phyloP scores from a whole-genome alignment of 2,797 vertebrate genomes.

The Cichlasoma orientale region DNA sequence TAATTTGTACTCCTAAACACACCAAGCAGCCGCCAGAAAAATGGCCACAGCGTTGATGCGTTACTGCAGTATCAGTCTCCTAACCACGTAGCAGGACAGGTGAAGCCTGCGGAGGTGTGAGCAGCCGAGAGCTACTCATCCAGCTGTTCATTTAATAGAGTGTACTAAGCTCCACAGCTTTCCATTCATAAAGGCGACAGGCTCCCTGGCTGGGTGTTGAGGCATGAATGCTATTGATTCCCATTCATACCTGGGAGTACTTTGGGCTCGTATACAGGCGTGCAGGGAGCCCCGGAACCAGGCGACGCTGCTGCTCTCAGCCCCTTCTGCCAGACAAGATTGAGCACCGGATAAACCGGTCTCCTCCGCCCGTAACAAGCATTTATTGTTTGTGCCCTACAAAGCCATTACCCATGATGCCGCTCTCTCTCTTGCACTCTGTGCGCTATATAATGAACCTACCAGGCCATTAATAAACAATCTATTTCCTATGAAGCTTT shows the following conservation, averaged over 20 bases:
- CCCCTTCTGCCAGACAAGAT: constrained; percentile 71
- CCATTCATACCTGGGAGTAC: constrained; percentile 68
- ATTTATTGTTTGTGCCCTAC: constrained; percentile 78
- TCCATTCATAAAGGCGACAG: constrained; percentile 77
- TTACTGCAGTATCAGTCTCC: constrained; percentile 58
- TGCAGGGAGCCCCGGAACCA: constrained; percentile 46
- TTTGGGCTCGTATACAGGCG: constrained; percentile 38
- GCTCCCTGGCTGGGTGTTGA: constrained; percentile 64
- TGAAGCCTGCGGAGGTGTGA: constrained; percentile 60
- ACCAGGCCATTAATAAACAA: constrained; percentile 86
- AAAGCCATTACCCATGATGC: constrained; percentile 82
- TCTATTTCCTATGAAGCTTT: constrained; percentile 85
- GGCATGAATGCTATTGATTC: constrained; percentile 73
- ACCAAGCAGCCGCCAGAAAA: neutral
- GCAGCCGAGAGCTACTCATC: constrained; percentile 65
- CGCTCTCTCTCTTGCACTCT: constrained; percentile 52
- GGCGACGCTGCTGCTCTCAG: constrained; percentile 35
- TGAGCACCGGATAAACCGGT: constrained; percentile 78
- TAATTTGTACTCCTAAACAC: neutral
- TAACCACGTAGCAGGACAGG: constrained; percentile 58
- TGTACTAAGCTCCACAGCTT: constrained; percentile 67
- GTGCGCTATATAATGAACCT: constrained; percentile 80
- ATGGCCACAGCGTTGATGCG: neutral
- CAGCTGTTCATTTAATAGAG: constrained; percentile 77
- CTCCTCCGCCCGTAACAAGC: constrained; percentile 75